A percentile compares a stretch with the other conserved stretches of the same genome.
Conservation (phyloP, 2,888 invertebrate species). For the Troilus luridus region DNA sequence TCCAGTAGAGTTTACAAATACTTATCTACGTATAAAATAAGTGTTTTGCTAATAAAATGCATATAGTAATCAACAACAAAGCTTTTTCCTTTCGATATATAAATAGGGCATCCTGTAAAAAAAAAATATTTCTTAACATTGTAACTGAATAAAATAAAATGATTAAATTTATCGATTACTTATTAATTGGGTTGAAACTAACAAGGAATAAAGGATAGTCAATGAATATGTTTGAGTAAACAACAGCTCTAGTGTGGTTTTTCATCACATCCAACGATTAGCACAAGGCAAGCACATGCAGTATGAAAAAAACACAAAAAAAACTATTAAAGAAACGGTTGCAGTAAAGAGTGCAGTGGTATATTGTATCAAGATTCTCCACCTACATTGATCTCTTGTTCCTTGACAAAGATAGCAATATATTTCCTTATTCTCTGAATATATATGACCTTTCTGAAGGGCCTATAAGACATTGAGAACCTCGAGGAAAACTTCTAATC, state of each 20-base stretch:
- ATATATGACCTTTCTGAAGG: neutral
- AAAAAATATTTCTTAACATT: neutral
- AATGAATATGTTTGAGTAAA: neutral
- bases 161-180: neutral
- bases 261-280: neutral
- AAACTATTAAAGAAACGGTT: neutral
- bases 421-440: neutral
- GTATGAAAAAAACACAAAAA: neutral
- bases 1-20: too few species aligned
- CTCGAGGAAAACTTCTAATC: neutral
- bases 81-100: too few species aligned
- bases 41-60: too few species aligned
- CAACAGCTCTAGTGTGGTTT: neutral
- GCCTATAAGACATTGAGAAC: constrained; percentile 3
- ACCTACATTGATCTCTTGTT: neutral
- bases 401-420: neutral
- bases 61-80: too few species aligned
- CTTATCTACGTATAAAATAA: too few species aligned
- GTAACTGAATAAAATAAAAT: neutral
- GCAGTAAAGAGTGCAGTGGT: neutral
- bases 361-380: neutral
- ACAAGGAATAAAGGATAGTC: neutral
- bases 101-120: too few species aligned
- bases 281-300: neutral
- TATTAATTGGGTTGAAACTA: neutral